phyloP scores from a whole-genome alignment of 2,113 vertebrate genomes.

The Petroica traversi region DNA sequence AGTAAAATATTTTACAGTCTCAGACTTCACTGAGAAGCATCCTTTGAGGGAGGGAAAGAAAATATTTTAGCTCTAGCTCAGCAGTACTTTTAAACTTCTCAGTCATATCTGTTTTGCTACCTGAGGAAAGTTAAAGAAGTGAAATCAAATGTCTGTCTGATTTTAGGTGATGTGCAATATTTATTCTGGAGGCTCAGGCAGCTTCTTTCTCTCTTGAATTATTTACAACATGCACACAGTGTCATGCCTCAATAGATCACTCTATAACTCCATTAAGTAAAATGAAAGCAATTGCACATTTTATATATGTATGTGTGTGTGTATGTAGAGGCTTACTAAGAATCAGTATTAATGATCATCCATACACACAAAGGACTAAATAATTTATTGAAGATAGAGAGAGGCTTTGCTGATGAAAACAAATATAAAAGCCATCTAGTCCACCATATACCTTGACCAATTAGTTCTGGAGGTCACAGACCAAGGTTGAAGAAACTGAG shows the following conservation, averaged over 20 bases:
- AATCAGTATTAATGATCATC: not conserved
- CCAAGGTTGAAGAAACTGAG: not conserved
- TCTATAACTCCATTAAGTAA: not conserved
- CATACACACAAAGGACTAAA: not conserved
- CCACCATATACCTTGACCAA: not conserved
- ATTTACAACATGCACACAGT: not conserved
- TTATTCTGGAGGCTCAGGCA: constrained; percentile 1
- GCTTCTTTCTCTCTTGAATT: constrained; percentile 12
- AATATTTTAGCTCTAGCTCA: not conserved
- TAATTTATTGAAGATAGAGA: not conserved
- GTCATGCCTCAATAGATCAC: not conserved
- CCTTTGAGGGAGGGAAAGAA: not conserved
- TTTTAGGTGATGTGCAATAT: constrained; percentile 8
- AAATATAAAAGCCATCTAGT: not conserved
- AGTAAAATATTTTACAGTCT: not conserved
- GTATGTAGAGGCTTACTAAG: not conserved
- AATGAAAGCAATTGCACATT: constrained; percentile 3
- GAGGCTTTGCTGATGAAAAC: not conserved
- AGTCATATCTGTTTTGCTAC: not conserved
- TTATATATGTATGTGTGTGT: not conserved
- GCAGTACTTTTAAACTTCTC: constrained; percentile 21
- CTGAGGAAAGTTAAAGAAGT: not conserved
- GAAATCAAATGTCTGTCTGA: constrained; percentile 5
- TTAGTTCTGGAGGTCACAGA: not conserved
- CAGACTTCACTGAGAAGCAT: not conserved